phyloP scores from a whole-genome alignment of 2,888 invertebrate species.

The Brachynemurus nebulosus region DNA sequence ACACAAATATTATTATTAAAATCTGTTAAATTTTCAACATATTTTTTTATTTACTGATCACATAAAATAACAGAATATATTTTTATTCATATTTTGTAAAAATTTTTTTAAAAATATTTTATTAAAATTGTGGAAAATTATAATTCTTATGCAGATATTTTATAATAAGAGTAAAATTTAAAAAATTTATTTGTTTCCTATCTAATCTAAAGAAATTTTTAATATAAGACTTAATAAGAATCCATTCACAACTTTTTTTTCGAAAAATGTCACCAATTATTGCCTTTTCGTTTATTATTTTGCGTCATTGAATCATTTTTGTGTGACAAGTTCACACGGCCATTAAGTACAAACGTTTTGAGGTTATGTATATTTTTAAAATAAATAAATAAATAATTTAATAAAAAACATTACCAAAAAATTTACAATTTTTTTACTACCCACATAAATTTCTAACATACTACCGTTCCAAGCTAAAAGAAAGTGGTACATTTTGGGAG shows the following conservation, averaged over 20 bases:
- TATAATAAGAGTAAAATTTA: constrained; percentile 1
- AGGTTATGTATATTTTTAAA: too few relatives aligned
- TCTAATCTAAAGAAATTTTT: constrained; percentile 8
- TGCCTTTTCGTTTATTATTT: not conserved
- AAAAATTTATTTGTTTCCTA: constrained; percentile 10
- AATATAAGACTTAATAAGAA: not conserved
- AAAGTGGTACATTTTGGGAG: too few relatives aligned
- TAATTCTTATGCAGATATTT: not conserved
- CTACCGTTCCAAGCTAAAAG: too few relatives aligned
- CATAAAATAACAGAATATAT: too few relatives aligned
- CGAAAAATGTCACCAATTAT: not conserved
- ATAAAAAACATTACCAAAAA: too few relatives aligned
- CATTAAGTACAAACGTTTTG: too few relatives aligned
- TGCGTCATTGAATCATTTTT: not conserved
- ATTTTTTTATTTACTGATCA: not conserved
- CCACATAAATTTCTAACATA: too few relatives aligned
- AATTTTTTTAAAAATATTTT: not conserved
- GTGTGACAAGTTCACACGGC: too few relatives aligned
- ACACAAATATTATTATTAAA: too few relatives aligned
- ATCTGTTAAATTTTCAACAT: too few relatives aligned
- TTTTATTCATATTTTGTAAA: not conserved
- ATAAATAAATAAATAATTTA: too few relatives aligned
- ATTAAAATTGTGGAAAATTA: not conserved
- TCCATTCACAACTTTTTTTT: not conserved
- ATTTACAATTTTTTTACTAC: too few relatives aligned